phyloP scores from a whole-genome alignment of 2,888 invertebrate species.

The Ptychoptera albimana region DNA sequence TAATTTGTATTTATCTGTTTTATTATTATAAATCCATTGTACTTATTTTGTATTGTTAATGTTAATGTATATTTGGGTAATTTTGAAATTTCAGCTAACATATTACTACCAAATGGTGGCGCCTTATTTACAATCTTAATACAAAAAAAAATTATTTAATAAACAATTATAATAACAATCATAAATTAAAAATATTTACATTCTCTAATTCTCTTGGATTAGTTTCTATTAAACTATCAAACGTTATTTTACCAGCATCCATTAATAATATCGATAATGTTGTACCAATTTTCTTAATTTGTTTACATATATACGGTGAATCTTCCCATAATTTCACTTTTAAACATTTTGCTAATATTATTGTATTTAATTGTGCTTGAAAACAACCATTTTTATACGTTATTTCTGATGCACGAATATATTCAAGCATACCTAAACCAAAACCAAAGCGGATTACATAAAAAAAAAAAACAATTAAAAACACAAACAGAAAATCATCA shows the following conservation, averaged over 20 bases:
- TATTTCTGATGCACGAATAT: slow-evolving; percentile 31
- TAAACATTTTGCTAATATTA: slow-evolving; percentile 50
- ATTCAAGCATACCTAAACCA: slow-evolving; percentile 42
- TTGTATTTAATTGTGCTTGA: slow-evolving; percentile 39
- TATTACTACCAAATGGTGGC: slow-evolving; percentile 52
- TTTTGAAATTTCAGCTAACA: slow-evolving; percentile 42
- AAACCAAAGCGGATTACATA: too few relatives aligned
- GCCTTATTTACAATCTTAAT: slow-evolving; percentile 52
- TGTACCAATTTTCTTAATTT: slow-evolving; percentile 54
- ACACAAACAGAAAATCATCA: not conserved
- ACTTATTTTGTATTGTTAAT: slow-evolving; percentile 24
- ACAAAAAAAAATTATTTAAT: not conserved
- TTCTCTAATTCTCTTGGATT: slow-evolving; percentile 60
- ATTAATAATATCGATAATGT: slow-evolving; percentile 45
- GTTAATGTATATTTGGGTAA: slow-evolving; percentile 45
- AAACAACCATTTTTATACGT: slow-evolving; percentile 28
- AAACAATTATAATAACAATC: not conserved
- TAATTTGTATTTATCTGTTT: slow-evolving; percentile 31
- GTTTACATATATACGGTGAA: slow-evolving; percentile 48
- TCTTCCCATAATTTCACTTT: slow-evolving; percentile 58
- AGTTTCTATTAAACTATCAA: slow-evolving; percentile 43
- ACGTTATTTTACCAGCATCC: slow-evolving; percentile 47
- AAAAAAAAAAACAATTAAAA: too few relatives aligned
- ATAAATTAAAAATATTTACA: slow-evolving; percentile 24
- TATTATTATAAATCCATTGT: slow-evolving; percentile 25